Conservation (phyloP, 2,888 invertebrate species). For the Drosophila robusta region DNA sequence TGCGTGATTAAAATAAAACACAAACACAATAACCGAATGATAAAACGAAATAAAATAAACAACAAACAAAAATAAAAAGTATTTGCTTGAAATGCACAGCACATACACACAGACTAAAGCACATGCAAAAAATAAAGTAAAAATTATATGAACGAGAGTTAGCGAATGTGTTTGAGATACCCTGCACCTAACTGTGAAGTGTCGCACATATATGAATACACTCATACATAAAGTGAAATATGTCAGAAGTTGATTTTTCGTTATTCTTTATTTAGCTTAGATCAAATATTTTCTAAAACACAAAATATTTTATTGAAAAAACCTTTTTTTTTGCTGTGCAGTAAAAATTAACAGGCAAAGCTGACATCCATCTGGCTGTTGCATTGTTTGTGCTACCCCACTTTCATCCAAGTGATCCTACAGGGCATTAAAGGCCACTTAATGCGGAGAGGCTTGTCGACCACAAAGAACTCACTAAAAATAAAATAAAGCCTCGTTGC, state of each 20-base stretch:
- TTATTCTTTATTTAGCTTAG: no score
- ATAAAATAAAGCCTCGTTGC: slow-evolving; percentile 60
- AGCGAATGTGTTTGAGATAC: neutral
- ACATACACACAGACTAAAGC: slow-evolving; percentile 38
- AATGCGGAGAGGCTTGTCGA: slow-evolving; percentile 56
- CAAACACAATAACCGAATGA: slow-evolving; percentile 39
- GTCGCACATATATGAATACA: no score
- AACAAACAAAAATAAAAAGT: slow-evolving; percentile 29
- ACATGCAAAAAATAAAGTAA: slow-evolving; percentile 19
- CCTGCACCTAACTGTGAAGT: neutral
- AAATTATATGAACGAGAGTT: no score
- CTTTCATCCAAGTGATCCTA: neutral
- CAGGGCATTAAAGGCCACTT: slow-evolving; percentile 37
- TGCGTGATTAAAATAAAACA: slow-evolving; percentile 74
- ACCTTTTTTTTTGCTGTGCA: no score
- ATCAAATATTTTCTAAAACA: no score
- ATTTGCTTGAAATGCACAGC: slow-evolving; percentile 66
- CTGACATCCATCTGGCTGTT: no score
- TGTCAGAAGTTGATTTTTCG: no score
- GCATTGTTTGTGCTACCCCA: neutral
- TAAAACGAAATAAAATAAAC: slow-evolving; percentile 18
- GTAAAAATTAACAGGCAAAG: no score
- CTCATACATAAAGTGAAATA: no score
- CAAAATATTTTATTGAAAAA: no score
- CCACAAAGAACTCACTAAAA: slow-evolving; percentile 69